Evolutionary conservation across 2,113 vertebrate species (phyloP).

Genomic region (Orientallactaga bullata): DNA sequence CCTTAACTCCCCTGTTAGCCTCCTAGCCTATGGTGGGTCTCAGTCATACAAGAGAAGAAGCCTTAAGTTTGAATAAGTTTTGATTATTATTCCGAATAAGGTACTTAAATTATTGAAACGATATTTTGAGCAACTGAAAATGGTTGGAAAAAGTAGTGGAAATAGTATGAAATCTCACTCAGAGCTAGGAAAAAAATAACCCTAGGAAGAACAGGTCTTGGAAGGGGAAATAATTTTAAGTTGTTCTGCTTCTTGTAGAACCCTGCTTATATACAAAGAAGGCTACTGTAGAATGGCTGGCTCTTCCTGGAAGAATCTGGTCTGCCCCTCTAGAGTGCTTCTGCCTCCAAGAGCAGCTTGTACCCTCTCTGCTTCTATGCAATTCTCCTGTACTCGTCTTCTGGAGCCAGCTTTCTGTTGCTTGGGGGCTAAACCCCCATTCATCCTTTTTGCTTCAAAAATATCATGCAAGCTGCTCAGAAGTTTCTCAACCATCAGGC

Average conservation of each 20-base stretch:
- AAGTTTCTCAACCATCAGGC: neutral
- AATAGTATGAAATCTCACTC: neutral
- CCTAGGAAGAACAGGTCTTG: neutral
- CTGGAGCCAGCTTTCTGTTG: neutral
- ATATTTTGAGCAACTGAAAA: neutral
- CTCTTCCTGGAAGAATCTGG: neutral
- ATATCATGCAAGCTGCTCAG: neutral
- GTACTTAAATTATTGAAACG: neutral
- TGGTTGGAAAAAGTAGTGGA: neutral
- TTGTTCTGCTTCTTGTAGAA: neutral
- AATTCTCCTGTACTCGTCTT: neutral
- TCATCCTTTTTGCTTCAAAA: neutral
- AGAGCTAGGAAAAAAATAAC: neutral
- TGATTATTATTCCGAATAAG: slow-evolving; percentile 12
- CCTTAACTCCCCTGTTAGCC: neutral
- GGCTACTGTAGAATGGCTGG: neutral
- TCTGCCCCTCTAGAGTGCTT: neutral
- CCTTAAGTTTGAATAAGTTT: neutral
- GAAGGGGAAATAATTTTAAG: neutral
- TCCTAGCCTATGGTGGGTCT: neutral
- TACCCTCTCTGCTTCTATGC: neutral
- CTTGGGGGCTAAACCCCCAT: neutral
- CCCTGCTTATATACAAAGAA: neutral
- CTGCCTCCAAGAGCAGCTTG: neutral
- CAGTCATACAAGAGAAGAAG: neutral